Evolutionary conservation across 2,113 vertebrate species (phyloP), one percentile per base, ranked within the genome.

Genomic region (Orcinus orca): DNA sequence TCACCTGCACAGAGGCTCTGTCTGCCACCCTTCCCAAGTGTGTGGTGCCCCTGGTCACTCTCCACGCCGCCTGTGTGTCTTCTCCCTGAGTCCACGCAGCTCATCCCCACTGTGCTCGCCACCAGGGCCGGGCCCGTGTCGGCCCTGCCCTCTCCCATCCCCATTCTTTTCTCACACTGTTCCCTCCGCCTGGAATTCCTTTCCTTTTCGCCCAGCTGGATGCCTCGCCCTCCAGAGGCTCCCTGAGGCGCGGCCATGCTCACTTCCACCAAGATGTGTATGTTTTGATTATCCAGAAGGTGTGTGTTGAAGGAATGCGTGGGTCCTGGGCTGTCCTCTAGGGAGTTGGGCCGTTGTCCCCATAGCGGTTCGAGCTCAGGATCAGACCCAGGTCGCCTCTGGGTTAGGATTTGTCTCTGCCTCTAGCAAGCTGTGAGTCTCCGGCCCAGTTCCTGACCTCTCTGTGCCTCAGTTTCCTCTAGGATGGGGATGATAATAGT

Each of bases 101-200:
- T 33, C 0, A 0, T 47, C 55, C 41, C 33, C 33, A 3, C 0
- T 33, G 11, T 6, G 71, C n/a, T n/a, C 2, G 7, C 60, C 47
- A 12, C 79, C 2, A 17, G 5, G 71, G 63, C 31, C 62, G 3
- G 13, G 26, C 20, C n/a, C 6, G 0, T 3, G 6, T 1, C 0
- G 8, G 11, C 18, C 33, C 55, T 3, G 73, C 12, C 31, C 76
- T n/a, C 65, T 58, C 71, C 31, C 0, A 4, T 8, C 74, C 38
- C 38, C 10, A 2, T 29, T 65, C 55, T 7, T 63, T 26, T 25
- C 38, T 14, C 25, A 12, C 13, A 5, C 17, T 26, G 79, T 67
- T 60, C 10, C 25, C 44, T 79, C 44, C 4, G 9, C 10, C 29
- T 38, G 31, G 63, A 67, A 23, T n/a, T 26, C 81, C 44, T 60